A percentile compares a stretch with the other conserved stretches of the same genome.
These are phyloP conservation scores for Cyprinella venusta DNA, from an alignment of 2,797 vertebrate genomes.

Conservation along the genomic window DNA sequence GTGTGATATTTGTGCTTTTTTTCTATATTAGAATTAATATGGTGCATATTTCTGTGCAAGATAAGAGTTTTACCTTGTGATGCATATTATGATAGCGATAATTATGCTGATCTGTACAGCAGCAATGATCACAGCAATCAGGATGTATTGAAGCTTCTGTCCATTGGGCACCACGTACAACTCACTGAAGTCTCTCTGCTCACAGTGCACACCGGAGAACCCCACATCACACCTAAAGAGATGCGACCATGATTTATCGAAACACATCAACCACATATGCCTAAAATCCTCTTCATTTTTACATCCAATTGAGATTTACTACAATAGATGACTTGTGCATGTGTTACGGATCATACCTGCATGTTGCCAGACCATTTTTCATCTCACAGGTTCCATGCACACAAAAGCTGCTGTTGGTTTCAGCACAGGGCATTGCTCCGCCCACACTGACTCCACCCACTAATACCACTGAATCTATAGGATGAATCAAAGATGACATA, in stretches of 20 bases:
- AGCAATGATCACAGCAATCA: conserved; percentile 95
- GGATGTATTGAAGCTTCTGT: conserved; percentile 94
- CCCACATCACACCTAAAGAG: conserved; percentile 17
- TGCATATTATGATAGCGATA: conserved; percentile 96
- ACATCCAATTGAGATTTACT: background rate
- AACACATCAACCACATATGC: background rate
- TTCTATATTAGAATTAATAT: background rate
- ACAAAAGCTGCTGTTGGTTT: conserved; percentile 88
- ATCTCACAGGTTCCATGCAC: conserved; percentile 94
- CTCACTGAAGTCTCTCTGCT: conserved; percentile 94
- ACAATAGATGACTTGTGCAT: background rate
- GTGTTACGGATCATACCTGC: conserved; percentile 80
- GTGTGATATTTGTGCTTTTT: background rate
- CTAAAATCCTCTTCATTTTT: background rate
- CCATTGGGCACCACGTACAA: conserved; percentile 96
- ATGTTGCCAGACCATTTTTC: conserved; percentile 88
- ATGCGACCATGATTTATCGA: background rate
- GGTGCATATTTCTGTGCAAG: background rate
- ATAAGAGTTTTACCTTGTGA: conserved; percentile 83
- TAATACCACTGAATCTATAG: conserved; percentile 83
- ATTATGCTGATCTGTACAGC: conserved; percentile 97
- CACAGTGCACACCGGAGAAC: conserved; percentile 83
- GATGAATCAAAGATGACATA: background rate
- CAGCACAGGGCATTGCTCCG: conserved; percentile 86
- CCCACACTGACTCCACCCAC: conserved; percentile 88